Conservation (phyloP, 2,113 vertebrate species). For the Hirundichthys speculiger region DNA sequence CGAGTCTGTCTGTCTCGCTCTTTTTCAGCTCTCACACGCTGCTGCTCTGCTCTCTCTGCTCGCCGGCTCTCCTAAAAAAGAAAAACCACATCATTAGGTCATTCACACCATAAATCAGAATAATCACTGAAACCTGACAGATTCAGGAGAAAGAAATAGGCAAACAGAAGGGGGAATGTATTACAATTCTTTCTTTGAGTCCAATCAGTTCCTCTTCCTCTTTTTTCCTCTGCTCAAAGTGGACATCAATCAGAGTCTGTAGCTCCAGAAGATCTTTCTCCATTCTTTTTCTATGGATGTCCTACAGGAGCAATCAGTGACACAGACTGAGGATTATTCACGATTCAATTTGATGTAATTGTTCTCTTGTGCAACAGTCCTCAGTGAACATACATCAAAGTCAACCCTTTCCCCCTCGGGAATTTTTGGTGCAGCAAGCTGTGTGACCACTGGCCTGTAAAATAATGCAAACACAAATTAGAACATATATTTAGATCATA, state of each 20-base stretch:
- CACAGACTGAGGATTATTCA: background rate
- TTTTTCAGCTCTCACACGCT: slow-evolving; percentile 92
- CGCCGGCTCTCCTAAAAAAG: slow-evolving; percentile 89
- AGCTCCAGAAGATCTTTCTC: slow-evolving; percentile 97
- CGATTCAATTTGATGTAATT: background rate
- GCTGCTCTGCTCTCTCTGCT: slow-evolving; percentile 91
- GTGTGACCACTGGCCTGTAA: slow-evolving; percentile 65
- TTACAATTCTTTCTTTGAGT: slow-evolving; percentile 95
- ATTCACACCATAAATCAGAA: background rate
- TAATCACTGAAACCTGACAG: background rate
- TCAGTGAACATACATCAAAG: slow-evolving; percentile 77
- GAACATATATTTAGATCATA: background rate
- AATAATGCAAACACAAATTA: background rate
- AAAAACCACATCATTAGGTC: rapidly evolving
- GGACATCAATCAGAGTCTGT: slow-evolving; percentile 95
- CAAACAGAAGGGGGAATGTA: background rate
- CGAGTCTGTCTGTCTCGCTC: slow-evolving; percentile 92
- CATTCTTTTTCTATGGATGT: slow-evolving; percentile 97
- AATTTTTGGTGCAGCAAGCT: slow-evolving; percentile 79
- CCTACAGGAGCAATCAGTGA: slow-evolving; percentile 72
- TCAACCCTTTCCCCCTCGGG: slow-evolving; percentile 83
- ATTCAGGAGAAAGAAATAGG: background rate
- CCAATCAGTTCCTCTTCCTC: slow-evolving; percentile 95
- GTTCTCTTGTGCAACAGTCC: background rate
- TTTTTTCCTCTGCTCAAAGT: slow-evolving; percentile 95